Evolutionary conservation across 2,888 invertebrate genomes (phyloP).

Genomic region (Maniola hyperantus): DNA sequence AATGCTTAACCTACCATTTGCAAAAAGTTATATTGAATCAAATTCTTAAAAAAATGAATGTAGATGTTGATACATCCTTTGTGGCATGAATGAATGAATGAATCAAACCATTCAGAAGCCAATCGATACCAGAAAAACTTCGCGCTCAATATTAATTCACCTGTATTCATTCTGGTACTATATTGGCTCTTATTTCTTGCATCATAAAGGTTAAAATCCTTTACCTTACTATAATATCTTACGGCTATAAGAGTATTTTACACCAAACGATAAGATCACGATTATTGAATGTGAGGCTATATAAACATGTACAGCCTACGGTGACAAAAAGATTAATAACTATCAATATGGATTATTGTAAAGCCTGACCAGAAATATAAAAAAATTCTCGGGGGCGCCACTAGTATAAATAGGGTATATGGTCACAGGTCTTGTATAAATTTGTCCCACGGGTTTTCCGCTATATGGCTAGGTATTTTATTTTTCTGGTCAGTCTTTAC

Average conservation of each 20-base stretch:
- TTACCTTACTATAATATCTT: neutral
- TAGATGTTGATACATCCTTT: neutral
- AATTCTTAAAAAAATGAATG: neutral
- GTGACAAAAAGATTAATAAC: too few species aligned
- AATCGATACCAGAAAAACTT: neutral
- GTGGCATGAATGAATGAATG: neutral
- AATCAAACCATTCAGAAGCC: conserved; percentile 1
- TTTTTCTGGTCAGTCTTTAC: too few species aligned
- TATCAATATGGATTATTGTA: too few species aligned
- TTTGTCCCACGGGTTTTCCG: too few species aligned
- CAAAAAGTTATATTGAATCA: neutral
- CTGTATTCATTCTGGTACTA: neutral
- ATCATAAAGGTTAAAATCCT: neutral
- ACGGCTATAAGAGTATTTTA: neutral
- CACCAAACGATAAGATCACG: neutral
- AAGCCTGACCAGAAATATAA: too few species aligned
- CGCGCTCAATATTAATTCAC: neutral
- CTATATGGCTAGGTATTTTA: too few species aligned
- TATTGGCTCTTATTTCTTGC: neutral
- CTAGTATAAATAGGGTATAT: too few species aligned
- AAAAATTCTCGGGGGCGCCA: too few species aligned
- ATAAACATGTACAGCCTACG: too few species aligned
- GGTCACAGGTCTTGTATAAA: too few species aligned
- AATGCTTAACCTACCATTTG: neutral
- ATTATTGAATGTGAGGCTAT: neutral